Percentiles rank a stretch among this genome's conserved stretches.
Conservation (phyloP, 2,113 vertebrate genomes). For the Sorex fumeus region DNA sequence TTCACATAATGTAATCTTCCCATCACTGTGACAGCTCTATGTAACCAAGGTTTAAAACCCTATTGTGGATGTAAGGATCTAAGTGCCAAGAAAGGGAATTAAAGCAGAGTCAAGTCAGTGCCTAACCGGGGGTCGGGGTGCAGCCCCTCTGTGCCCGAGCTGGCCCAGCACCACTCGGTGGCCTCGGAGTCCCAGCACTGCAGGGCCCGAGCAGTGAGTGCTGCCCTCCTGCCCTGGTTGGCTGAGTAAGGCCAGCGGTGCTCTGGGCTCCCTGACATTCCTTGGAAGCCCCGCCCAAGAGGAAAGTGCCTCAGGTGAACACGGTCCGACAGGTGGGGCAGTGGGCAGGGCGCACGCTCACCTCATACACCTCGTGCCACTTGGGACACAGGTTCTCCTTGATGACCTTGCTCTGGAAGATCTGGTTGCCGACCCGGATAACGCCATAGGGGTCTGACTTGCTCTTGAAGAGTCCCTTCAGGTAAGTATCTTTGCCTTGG, state of each 20-base stretch:
- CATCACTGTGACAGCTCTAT: neutral
- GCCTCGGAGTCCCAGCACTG: too few relatives aligned
- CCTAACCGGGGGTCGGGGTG: too few relatives aligned
- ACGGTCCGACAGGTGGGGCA: too few relatives aligned
- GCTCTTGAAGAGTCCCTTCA: slow-evolving; percentile 96
- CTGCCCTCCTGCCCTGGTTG: too few relatives aligned
- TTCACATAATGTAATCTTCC: neutral
- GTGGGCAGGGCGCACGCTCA: slow-evolving; percentile 74
- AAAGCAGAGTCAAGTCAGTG: neutral
- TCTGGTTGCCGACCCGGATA: slow-evolving; percentile 92
- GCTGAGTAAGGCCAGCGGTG: too few relatives aligned
- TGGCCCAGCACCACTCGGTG: too few relatives aligned
- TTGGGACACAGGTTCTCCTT: slow-evolving; percentile 95
- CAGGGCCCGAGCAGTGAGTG: too few relatives aligned
- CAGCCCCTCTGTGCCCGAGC: neutral
- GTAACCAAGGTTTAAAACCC: neutral
- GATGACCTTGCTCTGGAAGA: slow-evolving; percentile 96
- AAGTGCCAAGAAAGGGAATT: neutral
- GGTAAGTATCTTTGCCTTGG: slow-evolving; percentile 94
- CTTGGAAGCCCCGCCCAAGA: too few relatives aligned
- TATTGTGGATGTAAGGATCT: neutral
- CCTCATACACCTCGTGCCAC: slow-evolving; percentile 98
- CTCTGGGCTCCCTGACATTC: too few relatives aligned
- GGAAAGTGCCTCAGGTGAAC: too few relatives aligned
- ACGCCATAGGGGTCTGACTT: slow-evolving; percentile 98